A percentile compares a stretch with the other conserved stretches of the same genome.
Evolutionary conservation across 2,113 vertebrate species (phyloP).

Genomic region (Neodontobutis hainanensis): DNA sequence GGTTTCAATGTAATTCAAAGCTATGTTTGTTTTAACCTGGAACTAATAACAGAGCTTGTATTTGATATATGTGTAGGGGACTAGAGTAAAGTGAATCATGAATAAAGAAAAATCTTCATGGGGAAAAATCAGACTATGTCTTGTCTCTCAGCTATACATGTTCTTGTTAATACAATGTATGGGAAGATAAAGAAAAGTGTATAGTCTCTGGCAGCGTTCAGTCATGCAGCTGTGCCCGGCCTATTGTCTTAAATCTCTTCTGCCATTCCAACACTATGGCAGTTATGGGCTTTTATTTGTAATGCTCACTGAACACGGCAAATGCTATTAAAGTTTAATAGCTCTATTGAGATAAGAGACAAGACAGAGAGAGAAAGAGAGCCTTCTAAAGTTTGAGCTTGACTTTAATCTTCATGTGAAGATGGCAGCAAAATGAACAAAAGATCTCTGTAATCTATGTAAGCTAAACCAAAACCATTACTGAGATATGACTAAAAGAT

Average conservation of each 20-base stretch:
- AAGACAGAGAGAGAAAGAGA: not conserved
- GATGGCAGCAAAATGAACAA: not conserved
- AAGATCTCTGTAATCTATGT: not conserved
- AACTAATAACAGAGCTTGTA: not conserved
- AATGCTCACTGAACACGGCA: not conserved
- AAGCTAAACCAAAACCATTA: no score
- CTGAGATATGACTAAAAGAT: no score
- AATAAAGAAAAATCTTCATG: no score
- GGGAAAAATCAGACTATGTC: no score
- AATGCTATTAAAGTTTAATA: not conserved
- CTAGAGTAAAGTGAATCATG: no score
- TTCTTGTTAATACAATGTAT: no score
- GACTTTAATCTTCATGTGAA: not conserved
- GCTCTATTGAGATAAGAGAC: not conserved
- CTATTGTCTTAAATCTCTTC: not conserved
- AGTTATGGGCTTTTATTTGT: not conserved
- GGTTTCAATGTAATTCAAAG: slow-evolving; percentile 4
- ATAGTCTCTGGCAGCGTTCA: not conserved
- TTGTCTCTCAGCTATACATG: no score
- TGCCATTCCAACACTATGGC: not conserved
- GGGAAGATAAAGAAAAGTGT: no score
- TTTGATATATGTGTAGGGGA: no score
- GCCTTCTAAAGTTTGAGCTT: not conserved
- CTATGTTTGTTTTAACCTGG: not conserved
- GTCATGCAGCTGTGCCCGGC: not conserved